Percentiles rank a stretch among this genome's conserved stretches.
Conservation (phyloP, 2,113 vertebrate species). For the Dicentrarchus labrax region DNA sequence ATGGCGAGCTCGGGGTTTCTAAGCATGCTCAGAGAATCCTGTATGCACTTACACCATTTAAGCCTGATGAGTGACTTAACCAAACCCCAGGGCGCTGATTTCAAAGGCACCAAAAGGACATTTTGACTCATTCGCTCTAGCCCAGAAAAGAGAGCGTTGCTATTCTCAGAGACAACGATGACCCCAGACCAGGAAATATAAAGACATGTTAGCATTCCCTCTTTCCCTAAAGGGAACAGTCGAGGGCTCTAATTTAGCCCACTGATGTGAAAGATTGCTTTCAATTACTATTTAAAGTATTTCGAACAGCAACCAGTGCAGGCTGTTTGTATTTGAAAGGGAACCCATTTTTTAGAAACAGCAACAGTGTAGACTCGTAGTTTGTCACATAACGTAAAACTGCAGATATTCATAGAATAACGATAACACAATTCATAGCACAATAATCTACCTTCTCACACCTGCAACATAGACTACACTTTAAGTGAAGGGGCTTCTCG, state of each 20-base stretch:
- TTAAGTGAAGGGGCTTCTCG: conserved; percentile 4
- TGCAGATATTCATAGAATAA: conserved; percentile 8
- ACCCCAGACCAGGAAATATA: conserved; percentile 44
- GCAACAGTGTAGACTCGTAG: neutral
- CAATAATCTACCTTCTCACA: conserved; percentile 15
- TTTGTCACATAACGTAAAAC: conserved; percentile 10
- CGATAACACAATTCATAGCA: conserved; percentile 17
- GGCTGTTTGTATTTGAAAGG: conserved; percentile 21
- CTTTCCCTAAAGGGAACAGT: conserved; percentile 34
- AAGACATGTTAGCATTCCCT: conserved; percentile 24
- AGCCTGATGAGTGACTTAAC: conserved; percentile 64
- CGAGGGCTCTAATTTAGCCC: conserved; percentile 33
- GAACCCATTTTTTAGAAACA: neutral
- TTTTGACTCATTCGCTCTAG: conserved; percentile 84
- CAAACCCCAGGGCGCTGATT: conserved; percentile 50
- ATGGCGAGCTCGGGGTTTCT: conserved; percentile 32
- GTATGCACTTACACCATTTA: conserved; percentile 53
- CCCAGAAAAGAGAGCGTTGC: conserved; percentile 42
- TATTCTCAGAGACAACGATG: conserved; percentile 55
- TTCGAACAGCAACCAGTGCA: conserved; percentile 10
- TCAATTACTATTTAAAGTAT: conserved; percentile 24
- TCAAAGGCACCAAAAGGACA: conserved; percentile 80
- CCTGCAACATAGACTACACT: conserved; percentile 4
- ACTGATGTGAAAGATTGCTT: conserved; percentile 30
- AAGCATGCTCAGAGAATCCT: conserved; percentile 60